These are phyloP conservation scores for Lethenteron reissneri DNA, from an alignment of 2,113 vertebrate species.

Conservation along the genomic window DNA sequence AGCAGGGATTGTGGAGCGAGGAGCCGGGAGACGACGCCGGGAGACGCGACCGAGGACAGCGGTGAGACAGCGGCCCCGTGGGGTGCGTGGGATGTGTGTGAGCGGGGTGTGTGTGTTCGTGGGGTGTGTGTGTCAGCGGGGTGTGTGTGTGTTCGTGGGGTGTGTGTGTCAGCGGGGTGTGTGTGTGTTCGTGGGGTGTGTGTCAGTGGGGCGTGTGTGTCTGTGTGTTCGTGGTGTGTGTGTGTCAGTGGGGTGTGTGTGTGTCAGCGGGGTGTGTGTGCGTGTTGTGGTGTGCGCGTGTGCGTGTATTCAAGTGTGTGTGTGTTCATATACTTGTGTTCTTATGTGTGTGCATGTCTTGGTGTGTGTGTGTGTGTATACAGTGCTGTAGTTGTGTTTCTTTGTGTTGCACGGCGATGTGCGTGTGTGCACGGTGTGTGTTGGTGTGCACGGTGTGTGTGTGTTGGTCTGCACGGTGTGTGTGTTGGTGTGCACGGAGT, in stretches of 20 bases:
- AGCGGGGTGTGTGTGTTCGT: not conserved
- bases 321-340: not conserved
- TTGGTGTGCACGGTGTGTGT: not conserved
- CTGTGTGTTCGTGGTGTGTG: constrained; percentile 2
- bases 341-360: not conserved
- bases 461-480: not conserved
- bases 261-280: not conserved
- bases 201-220: not conserved
- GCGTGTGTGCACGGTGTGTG: not conserved
- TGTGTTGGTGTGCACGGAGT: not conserved
- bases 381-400: not conserved
- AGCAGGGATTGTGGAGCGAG: not conserved
- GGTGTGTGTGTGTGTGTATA: constrained; percentile 1
- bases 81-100: not conserved
- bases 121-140: not conserved
- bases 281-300: constrained; percentile 1
- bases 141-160: not conserved
- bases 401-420: not conserved
- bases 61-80: not conserved
- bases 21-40: not conserved
- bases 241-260: not conserved
- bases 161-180: not conserved
- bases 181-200: not conserved
- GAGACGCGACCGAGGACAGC: not conserved
- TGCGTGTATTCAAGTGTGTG: not conserved